Evolutionary conservation across 2,113 vertebrate genomes (phyloP), one percentile per base, ranked within the genome.

Genomic region (Brevimyrus niger): DNA sequence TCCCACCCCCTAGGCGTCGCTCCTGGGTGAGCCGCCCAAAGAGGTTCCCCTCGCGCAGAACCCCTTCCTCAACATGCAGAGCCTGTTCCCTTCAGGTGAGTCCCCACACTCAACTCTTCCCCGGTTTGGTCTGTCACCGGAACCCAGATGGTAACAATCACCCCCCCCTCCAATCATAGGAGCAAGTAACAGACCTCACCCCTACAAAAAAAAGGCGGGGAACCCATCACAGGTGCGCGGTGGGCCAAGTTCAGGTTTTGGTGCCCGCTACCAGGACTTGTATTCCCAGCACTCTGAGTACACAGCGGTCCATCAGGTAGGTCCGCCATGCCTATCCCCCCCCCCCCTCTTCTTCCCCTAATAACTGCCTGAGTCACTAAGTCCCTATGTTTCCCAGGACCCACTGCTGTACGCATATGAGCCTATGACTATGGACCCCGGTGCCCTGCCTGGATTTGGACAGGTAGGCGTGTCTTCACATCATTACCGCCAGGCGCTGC

Each of bases 21-120:
- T 98, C 83, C 93, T 98, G 1, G 96, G 97, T 86, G 97, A 97
- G 42, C 97, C 96, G 61, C 96, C 96, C 17, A 97, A 97, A 93
- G 97, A 97, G 51, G 93, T 94, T 58, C 95, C 94, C 61, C 93
- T 95, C 88, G 94, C 96, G 38, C 94, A 96, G 89, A 96, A 96
- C 86, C 94, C 95, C 0, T 97, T 96, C 92, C 94, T 97, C 89
- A 95, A 94, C 88, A 92, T 95, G 53, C 96, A 95, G 44, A 96
- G 94, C 91, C 94, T 94, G 55, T 96, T 97, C 88, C 94, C 95
- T 0, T 94, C 94, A 92, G 97, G 95, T 94, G 90, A 95, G 91
- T 46, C 89, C 46, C 84, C 93, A 93, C 69, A 17, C 8, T 2
- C 13, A 1, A 8, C 3, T 35, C 9, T 11, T 13, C 21, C 47